A percentile compares a stretch with the other conserved stretches of the same genome.
These are phyloP conservation scores for Plodia interpunctella DNA, from an alignment of 1,140 invertebrate species.

Conservation along the genomic window DNA sequence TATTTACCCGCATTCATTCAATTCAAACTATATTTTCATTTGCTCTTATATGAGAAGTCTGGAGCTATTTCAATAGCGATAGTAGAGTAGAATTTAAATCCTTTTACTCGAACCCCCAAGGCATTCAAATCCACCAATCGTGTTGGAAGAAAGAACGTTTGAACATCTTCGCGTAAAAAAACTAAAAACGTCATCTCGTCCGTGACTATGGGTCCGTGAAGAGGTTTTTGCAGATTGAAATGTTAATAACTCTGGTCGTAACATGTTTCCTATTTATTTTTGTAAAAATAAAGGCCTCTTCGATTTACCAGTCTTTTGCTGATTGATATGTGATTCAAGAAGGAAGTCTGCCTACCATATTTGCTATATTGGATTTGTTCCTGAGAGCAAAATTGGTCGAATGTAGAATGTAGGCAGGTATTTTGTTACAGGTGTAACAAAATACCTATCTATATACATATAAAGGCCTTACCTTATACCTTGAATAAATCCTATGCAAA, in stretches of 20 bases:
- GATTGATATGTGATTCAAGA: background rate
- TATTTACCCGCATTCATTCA: background rate
- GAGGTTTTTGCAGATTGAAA: slow-evolving; percentile 12
- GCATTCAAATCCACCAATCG: background rate
- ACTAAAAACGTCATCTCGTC: slow-evolving; percentile 3
- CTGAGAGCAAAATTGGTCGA: too few relatives aligned
- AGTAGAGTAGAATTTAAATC: slow-evolving; percentile 6
- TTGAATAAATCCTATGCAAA: too few relatives aligned
- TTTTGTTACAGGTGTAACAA: too few relatives aligned
- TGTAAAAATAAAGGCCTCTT: background rate
- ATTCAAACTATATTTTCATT: background rate
- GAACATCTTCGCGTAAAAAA: background rate
- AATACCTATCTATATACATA: too few relatives aligned
- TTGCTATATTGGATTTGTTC: too few relatives aligned
- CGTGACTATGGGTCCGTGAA: slow-evolving; percentile 3
- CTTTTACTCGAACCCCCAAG: background rate
- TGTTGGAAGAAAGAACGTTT: background rate
- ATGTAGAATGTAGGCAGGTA: too few relatives aligned
- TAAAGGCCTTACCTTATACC: too few relatives aligned
- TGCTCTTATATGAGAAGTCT: background rate
- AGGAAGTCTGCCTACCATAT: too few relatives aligned
- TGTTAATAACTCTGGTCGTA: background rate
- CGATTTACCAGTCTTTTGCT: too few relatives aligned
- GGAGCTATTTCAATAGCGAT: background rate
- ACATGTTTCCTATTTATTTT: background rate